Conservation (phyloP, 2,888 invertebrate genomes). For the Lepidochitona cinerea region DNA sequence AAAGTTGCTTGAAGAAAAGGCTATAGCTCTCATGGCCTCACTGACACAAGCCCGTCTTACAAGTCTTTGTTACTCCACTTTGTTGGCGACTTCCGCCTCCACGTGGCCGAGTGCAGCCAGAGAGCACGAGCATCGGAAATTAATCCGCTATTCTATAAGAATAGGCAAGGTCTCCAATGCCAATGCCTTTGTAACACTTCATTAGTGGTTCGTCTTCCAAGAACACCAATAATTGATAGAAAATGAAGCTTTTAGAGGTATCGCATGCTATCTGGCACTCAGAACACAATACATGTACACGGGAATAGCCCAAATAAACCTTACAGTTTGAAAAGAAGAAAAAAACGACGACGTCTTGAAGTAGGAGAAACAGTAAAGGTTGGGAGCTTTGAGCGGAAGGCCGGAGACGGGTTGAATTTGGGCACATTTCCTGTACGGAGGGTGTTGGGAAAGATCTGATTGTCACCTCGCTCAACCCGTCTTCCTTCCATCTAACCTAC, state of each 20-base stretch:
- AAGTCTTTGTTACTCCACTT: neutral
- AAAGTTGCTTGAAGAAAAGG: neutral
- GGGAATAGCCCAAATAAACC: neutral
- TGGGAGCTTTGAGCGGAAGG: neutral
- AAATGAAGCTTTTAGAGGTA: conserved; percentile 2
- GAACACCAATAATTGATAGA: conserved; percentile 5
- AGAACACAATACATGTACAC: neutral
- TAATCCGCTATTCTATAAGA: neutral
- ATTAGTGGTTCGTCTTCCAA: conserved; percentile 3
- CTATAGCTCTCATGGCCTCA: neutral
- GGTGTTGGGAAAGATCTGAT: neutral
- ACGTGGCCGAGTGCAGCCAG: neutral
- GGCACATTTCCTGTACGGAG: neutral
- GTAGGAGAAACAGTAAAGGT: neutral
- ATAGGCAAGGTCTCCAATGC: neutral
- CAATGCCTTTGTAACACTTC: neutral
- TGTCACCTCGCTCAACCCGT: neutral
- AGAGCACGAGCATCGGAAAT: neutral
- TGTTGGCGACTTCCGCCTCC: neutral
- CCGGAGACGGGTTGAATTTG: conserved; percentile 4
- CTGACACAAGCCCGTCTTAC: neutral
- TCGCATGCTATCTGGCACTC: conserved; percentile 7
- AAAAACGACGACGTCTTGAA: neutral
- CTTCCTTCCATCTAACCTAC: neutral
- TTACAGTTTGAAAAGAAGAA: neutral